phyloP scores from a whole-genome alignment of 2,113 vertebrate genomes.

The Hippocampus guttulatus region DNA sequence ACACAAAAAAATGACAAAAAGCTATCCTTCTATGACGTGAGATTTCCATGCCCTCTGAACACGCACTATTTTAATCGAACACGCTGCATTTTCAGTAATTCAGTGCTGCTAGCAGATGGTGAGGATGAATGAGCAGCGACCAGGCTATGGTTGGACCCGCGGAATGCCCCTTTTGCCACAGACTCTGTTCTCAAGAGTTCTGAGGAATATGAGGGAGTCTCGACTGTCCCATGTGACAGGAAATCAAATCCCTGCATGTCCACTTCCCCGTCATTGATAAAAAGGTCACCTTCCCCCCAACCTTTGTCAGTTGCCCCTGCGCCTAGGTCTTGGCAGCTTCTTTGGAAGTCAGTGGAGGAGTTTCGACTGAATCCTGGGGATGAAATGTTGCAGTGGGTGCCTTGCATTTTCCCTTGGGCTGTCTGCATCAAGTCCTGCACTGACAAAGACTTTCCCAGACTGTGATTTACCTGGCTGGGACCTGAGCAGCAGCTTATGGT shows the following conservation, averaged over 20 bases:
- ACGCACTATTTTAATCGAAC: constrained; percentile 84
- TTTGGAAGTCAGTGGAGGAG: constrained; percentile 78
- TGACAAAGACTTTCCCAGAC: constrained; percentile 87
- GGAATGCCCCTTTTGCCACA: constrained; percentile 39
- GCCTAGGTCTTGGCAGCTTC: constrained; percentile 61
- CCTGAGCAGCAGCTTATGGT: constrained; percentile 48
- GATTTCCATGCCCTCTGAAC: constrained; percentile 12
- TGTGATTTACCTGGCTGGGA: constrained; percentile 64
- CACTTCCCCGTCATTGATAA: constrained; percentile 88
- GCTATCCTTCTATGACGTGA: constrained; percentile 34
- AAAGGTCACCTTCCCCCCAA: constrained; percentile 90
- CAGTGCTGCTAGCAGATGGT: constrained; percentile 73
- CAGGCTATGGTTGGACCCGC: constrained; percentile 73
- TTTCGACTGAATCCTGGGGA: constrained; percentile 68
- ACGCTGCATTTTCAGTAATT: constrained; percentile 83
- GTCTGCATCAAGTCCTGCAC: constrained; percentile 87
- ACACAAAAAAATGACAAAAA: constrained; percentile 40
- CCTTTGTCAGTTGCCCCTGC: constrained; percentile 53
- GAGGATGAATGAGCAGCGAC: constrained; percentile 47
- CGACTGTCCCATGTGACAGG: constrained; percentile 69
- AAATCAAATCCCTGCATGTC: constrained; percentile 78
- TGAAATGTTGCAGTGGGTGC: constrained; percentile 71
- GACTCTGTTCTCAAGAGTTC: constrained; percentile 86
- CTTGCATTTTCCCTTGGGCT: constrained; percentile 62
- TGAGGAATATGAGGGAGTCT: constrained; percentile 75